A percentile compares a stretch with the other conserved stretches of the same genome.
Evolutionary conservation across 2,888 invertebrate genomes (phyloP).

Genomic region (Rhodophaea formosa): DNA sequence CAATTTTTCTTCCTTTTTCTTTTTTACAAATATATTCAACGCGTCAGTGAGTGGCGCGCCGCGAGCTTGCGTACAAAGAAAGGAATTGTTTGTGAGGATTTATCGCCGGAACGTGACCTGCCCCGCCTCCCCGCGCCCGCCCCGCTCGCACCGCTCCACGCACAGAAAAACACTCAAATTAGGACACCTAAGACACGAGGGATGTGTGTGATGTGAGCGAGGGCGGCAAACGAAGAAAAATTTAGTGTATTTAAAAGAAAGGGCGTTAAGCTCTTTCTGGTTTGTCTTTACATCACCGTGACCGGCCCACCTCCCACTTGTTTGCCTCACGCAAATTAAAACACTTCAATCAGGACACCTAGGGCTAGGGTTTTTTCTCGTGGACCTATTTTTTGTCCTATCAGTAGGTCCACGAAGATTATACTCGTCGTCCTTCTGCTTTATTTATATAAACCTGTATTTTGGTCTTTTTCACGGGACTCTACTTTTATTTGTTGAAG

Average conservation of each 20-base stretch:
- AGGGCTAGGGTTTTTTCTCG: too few relatives aligned
- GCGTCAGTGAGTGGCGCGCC: conserved; percentile 10
- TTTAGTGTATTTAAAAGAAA: neutral
- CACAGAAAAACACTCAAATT: conserved; percentile 6
- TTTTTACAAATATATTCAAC: neutral
- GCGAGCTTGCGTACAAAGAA: conserved; percentile 16
- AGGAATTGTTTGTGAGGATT: conserved; percentile 27
- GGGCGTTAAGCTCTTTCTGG: too few relatives aligned
- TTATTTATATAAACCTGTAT: too few relatives aligned
- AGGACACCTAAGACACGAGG: conserved; percentile 8
- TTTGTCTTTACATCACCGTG: too few relatives aligned
- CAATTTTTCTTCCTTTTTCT: neutral
- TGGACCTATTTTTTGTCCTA: too few relatives aligned
- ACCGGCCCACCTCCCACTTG: too few relatives aligned
- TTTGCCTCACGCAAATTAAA: too few relatives aligned
- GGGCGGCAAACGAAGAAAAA: neutral
- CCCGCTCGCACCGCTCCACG: conserved; percentile 3
- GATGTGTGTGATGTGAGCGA: neutral
- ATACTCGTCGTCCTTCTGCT: too few relatives aligned
- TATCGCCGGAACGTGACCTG: conserved; percentile 29
- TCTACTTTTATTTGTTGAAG: too few relatives aligned
- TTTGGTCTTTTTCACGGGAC: too few relatives aligned
- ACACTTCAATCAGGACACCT: too few relatives aligned
- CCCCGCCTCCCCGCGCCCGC: conserved; percentile 4
- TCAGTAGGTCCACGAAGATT: too few relatives aligned